These are phyloP conservation scores for Orthosia gothica DNA, from an alignment of 2,888 invertebrate genomes.

Conservation along the genomic window DNA sequence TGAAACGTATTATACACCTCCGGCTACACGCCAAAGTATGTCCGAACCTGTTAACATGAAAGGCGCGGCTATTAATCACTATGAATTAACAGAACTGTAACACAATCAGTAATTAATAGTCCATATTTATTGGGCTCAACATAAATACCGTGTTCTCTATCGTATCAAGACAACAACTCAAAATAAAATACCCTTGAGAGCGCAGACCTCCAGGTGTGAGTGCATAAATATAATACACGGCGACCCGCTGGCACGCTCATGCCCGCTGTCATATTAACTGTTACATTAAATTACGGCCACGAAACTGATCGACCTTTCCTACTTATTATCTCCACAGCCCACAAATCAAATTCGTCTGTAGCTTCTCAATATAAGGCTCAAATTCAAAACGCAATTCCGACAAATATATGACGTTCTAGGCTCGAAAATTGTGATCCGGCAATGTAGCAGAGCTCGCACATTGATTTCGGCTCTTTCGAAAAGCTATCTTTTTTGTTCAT, in stretches of 20 bases:
- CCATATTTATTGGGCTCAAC: constrained; percentile 86
- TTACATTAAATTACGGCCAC: constrained; percentile 91
- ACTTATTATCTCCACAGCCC: constrained; percentile 79
- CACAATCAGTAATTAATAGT: constrained; percentile 90
- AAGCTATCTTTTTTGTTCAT: constrained; percentile 90
- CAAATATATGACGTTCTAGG: constrained; percentile 68
- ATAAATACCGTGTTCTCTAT: constrained; percentile 88
- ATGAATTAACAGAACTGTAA: constrained; percentile 89
- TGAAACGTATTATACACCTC: constrained; percentile 41
- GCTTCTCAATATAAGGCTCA: constrained; percentile 24
- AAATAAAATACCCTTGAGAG: constrained; percentile 85
- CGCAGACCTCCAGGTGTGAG: constrained; percentile 91
- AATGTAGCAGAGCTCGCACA: constrained; percentile 88
- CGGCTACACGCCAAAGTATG: constrained; percentile 51
- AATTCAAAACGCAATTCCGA: constrained; percentile 41
- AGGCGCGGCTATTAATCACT: constrained; percentile 82
- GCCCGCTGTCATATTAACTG: constrained; percentile 91
- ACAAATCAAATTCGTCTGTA: constrained; percentile 71
- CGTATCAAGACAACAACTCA: constrained; percentile 85
- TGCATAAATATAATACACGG: constrained; percentile 90
- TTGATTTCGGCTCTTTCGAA: constrained; percentile 91
- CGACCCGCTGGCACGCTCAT: constrained; percentile 91
- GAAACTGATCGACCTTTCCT: constrained; percentile 84
- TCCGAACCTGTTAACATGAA: constrained; percentile 66
- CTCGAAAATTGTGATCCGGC: constrained; percentile 71